Evolutionary conservation across 2,113 vertebrate species (phyloP), one percentile per base, ranked within the genome.

Genomic region (Clarias magur): DNA sequence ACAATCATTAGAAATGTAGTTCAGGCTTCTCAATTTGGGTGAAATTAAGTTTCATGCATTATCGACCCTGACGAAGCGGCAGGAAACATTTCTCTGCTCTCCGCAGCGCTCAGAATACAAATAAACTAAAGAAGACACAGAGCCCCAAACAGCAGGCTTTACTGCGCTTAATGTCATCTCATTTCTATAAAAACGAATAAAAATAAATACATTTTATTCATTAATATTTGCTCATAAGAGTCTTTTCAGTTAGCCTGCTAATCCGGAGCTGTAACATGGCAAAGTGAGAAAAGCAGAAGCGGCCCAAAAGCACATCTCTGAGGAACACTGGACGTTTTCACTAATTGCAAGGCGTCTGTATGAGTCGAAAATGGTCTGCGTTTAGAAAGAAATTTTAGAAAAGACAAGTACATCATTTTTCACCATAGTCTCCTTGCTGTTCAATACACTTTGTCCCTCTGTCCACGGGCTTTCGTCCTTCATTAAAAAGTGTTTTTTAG

Each of bases 1-100:
- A 86, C 16, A 83, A 85, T 89, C 89, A 84, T 89, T 89, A 82
- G 54, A 21, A 86, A 91, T 85, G 42, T 85, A 68, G 57, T 87
- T 90, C 75, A 9, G 85, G 65, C 17, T 75, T 83, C 57, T 84
- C 34, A 83, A 34, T 85, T 76, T 83, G 27, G 25, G 34, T 84
- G n/a, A 86, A 88, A 89, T 82, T n/a, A 56, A 88, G 56, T 90
- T 90, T 86, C 16, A 72, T n/a, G 82, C 23, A 48, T 60, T 30
- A 7, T 34, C 17, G 79, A 75, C 42, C 42, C 6, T 60, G 38
- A 30, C 38, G 34, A 38, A 72, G 4, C 75, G 38, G 60, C 42
- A 84, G 73, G 34, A 70, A 75, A 78, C 72, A 78, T 78, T 56
- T 27, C n/a, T 63, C 73, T 65, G 11, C 59, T 79, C 23, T 56